These are phyloP conservation scores for Pseudomugil gertrudae DNA, from an alignment of 2,797 vertebrate species.

Conservation along the genomic window DNA sequence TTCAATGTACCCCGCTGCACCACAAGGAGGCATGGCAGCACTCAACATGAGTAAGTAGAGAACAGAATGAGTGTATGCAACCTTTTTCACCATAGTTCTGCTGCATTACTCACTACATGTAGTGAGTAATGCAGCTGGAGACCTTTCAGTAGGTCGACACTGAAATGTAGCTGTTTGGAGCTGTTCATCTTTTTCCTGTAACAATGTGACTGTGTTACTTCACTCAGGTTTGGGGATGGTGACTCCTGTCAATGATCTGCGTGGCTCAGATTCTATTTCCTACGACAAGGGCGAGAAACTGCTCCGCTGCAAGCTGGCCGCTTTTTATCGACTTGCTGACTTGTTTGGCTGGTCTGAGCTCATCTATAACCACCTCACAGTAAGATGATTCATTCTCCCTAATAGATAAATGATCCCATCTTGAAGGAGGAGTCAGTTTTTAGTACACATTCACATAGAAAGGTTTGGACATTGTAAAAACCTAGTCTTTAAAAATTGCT, in stretches of 20 bases:
- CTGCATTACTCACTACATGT: slow-evolving; percentile 17
- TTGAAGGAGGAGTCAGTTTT: neutral
- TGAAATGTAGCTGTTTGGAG: no score
- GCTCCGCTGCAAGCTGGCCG: slow-evolving; percentile 93
- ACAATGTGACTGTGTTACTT: neutral
- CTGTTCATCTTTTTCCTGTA: neutral
- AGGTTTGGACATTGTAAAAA: neutral
- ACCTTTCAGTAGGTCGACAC: slow-evolving; percentile 9
- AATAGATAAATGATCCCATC: neutral
- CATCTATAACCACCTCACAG: slow-evolving; percentile 98
- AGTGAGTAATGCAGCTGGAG: slow-evolving; percentile 36
- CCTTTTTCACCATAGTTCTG: slow-evolving; percentile 36
- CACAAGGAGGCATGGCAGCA: slow-evolving; percentile 96
- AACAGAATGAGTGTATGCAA: slow-evolving; percentile 1
- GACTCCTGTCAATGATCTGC: slow-evolving; percentile 96
- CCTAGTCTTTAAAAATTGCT: neutral
- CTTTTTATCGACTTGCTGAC: slow-evolving; percentile 94
- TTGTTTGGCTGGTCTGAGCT: slow-evolving; percentile 98
- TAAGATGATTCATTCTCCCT: slow-evolving; percentile 71
- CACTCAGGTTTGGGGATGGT: slow-evolving; percentile 95
- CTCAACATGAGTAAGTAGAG: slow-evolving; percentile 96
- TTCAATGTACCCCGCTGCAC: slow-evolving; percentile 93
- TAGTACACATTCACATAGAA: neutral
- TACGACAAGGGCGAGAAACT: slow-evolving; percentile 98
- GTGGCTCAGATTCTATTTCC: slow-evolving; percentile 96